Percentiles rank a stretch among this genome's conserved stretches.
These are phyloP conservation scores for Lampris incognitus DNA, from an alignment of 2,113 vertebrate genomes.

Conservation along the genomic window DNA sequence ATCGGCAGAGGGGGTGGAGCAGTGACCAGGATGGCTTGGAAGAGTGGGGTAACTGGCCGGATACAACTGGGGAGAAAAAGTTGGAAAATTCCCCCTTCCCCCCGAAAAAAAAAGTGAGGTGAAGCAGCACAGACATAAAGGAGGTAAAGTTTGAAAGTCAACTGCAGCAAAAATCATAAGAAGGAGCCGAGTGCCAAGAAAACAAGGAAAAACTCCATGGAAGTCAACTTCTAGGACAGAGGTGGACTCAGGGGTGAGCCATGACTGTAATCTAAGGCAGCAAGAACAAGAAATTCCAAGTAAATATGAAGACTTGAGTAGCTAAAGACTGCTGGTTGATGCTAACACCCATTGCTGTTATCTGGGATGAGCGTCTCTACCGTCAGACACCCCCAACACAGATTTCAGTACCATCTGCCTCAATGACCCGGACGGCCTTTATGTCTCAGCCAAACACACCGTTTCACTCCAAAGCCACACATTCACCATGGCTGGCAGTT, in stretches of 20 bases:
- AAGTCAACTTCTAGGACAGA: no score
- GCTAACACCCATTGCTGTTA: background rate
- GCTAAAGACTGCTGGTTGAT: background rate
- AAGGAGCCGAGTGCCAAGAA: no score
- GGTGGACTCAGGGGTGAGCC: background rate
- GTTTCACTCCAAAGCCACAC: constrained; percentile 8
- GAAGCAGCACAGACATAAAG: no score
- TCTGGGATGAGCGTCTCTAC: background rate
- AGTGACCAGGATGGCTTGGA: no score
- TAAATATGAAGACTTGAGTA: background rate
- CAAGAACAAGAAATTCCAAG: background rate
- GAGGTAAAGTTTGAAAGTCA: no score
- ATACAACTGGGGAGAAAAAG: no score
- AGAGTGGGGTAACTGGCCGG: no score
- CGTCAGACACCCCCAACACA: background rate
- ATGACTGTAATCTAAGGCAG: background rate
- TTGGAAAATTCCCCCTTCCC: no score
- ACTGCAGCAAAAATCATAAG: no score
- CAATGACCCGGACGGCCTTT: constrained; percentile 36
- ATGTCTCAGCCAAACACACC: constrained; percentile 15
- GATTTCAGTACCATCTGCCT: background rate
- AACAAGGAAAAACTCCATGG: no score
- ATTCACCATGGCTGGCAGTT: background rate
- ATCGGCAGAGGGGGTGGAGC: no score
- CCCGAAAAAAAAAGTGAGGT: no score